Conservation (phyloP, 2,888 invertebrate genomes). For the Cylloceria caligata region DNA sequence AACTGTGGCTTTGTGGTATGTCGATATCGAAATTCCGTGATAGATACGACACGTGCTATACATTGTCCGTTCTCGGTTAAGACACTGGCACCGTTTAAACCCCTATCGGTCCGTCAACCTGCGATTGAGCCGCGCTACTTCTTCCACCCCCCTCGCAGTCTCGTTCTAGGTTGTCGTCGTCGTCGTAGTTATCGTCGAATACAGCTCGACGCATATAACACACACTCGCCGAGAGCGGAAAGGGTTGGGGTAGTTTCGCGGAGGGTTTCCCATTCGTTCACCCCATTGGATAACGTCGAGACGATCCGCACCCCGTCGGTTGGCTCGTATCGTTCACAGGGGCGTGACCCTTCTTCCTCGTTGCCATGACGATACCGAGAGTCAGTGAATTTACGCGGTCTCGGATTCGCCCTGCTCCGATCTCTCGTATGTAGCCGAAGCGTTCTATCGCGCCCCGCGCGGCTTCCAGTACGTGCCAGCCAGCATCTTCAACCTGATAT, state of each 20-base stretch:
- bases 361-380: slow-evolving; percentile 76
- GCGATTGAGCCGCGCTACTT: slow-evolving; percentile 72
- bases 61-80: slow-evolving; percentile 69
- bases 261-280: slow-evolving; percentile 70
- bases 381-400: slow-evolving; percentile 60
- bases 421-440: slow-evolving; percentile 11
- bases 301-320: slow-evolving; percentile 76
- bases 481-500: slow-evolving; percentile 55
- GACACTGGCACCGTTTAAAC: slow-evolving; percentile 76
- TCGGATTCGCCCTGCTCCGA: slow-evolving; percentile 52
- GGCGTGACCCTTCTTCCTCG: slow-evolving; percentile 76
- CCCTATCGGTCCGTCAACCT: slow-evolving; percentile 77
- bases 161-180: slow-evolving; percentile 39
- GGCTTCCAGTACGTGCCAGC: slow-evolving; percentile 36
- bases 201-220: slow-evolving; percentile 34
- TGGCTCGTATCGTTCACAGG: slow-evolving; percentile 72
- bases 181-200: slow-evolving; percentile 47
- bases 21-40: slow-evolving; percentile 8
- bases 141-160: slow-evolving; percentile 52
- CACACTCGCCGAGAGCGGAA: slow-evolving; percentile 1
- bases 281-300: slow-evolving; percentile 78
- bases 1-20: not conserved
- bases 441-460: not conserved
- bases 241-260: slow-evolving; percentile 67
- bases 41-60: slow-evolving; percentile 72